These are phyloP conservation scores for Shinisaurus crocodilurus DNA, from an alignment of 2,113 vertebrate species.

Conservation along the genomic window DNA sequence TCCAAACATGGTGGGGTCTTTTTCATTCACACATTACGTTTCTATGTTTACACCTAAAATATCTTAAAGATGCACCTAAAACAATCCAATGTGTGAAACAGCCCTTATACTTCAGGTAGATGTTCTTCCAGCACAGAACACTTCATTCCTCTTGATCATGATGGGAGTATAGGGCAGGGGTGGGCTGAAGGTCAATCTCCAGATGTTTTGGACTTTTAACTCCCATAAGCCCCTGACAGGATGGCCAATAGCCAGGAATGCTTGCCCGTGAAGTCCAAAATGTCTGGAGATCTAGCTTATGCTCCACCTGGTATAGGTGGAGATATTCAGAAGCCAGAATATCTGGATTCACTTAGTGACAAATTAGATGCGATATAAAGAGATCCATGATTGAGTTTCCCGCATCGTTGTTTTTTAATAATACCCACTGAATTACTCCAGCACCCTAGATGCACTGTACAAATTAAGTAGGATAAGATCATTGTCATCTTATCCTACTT, in stretches of 20 bases:
- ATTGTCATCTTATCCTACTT: no score
- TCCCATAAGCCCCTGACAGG: no score
- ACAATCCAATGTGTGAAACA: neutral
- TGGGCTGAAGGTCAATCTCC: no score
- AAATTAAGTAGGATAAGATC: neutral
- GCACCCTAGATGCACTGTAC: neutral
- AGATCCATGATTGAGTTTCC: no score
- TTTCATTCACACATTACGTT: neutral
- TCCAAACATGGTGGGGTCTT: neutral
- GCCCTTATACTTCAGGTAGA: neutral
- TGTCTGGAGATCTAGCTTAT: no score
- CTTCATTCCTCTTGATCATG: neutral
- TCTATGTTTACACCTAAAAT: neutral
- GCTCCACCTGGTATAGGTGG: no score
- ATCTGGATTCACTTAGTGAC: neutral
- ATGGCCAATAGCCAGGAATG: no score
- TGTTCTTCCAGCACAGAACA: neutral
- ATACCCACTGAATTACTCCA: neutral
- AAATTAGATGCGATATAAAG: neutral
- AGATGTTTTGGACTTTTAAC: no score
- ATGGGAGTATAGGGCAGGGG: no score
- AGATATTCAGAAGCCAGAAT: neutral
- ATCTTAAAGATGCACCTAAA: neutral
- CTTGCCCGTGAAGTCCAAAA: no score
- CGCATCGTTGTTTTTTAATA: neutral